Evolutionary conservation across 2,888 invertebrate genomes (phyloP).

Genomic region (Spilosoma lubricipeda): DNA sequence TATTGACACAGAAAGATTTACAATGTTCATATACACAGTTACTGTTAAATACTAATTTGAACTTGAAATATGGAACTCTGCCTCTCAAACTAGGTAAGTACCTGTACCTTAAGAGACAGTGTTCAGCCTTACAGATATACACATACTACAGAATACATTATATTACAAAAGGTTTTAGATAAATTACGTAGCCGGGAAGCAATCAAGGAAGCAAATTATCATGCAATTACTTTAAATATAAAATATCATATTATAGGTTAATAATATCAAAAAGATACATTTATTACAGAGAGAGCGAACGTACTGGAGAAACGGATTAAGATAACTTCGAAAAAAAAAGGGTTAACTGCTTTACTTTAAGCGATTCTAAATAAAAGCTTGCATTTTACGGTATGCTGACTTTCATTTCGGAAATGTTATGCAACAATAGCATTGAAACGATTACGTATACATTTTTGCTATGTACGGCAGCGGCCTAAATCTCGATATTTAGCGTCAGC

Average conservation of each 20-base stretch:
- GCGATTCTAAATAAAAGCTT: not conserved
- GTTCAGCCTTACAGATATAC: no score
- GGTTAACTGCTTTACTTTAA: not conserved
- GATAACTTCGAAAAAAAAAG: not conserved
- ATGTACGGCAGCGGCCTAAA: constrained; percentile 4
- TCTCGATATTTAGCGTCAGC: constrained; percentile 8
- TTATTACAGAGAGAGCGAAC: not conserved
- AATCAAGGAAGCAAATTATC: not conserved
- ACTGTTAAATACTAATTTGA: no score
- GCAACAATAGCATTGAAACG: constrained; percentile 18
- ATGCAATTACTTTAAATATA: not conserved
- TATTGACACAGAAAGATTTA: no score
- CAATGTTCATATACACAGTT: no score
- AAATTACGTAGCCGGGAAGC: not conserved
- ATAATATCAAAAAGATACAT: not conserved
- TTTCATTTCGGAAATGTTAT: constrained; percentile 17
- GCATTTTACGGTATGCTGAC: not conserved
- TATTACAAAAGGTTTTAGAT: not conserved
- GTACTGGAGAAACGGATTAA: not conserved
- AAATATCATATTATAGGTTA: not conserved
- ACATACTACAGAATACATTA: no score
- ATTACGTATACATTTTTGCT: constrained; percentile 11
- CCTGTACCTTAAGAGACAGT: no score
- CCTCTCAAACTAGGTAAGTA: no score
- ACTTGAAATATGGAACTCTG: no score